Conservation (phyloP, 2,113 vertebrate genomes). For the Anseranas semipalmata region DNA sequence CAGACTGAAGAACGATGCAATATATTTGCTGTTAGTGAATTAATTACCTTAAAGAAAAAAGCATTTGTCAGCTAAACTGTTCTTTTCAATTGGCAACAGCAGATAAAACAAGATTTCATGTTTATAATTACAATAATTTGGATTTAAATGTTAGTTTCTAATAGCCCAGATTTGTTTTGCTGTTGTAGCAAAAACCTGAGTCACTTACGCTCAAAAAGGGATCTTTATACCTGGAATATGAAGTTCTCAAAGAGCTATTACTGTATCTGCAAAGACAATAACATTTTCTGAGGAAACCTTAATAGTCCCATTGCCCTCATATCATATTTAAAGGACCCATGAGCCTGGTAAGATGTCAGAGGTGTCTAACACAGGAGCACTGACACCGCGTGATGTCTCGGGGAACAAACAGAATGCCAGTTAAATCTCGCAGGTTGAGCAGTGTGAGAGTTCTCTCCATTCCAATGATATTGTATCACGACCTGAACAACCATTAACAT, state of each 20-base stretch:
- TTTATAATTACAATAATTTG: neutral
- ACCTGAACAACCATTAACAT: neutral
- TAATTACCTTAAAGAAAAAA: neutral
- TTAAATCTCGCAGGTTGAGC: neutral
- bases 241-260: neutral
- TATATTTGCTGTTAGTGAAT: neutral
- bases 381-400: neutral
- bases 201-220: neutral
- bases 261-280: slow-evolving; percentile 26
- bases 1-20: neutral
- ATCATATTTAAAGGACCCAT: neutral
- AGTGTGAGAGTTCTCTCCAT: neutral
- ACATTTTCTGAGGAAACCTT: slow-evolving; percentile 18
- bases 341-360: slow-evolving; percentile 17
- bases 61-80: neutral
- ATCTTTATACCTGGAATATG: neutral
- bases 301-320: slow-evolving; percentile 12
- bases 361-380: neutral
- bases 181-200: neutral
- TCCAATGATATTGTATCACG: neutral
- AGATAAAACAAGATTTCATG: neutral
- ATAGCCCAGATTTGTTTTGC: neutral
- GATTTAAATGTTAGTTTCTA: neutral
- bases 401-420: neutral
- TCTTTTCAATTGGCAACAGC: neutral